Base-by-base conservation (phyloP, 2,113 vertebrate species). In the Smithornis capensis region DNA sequence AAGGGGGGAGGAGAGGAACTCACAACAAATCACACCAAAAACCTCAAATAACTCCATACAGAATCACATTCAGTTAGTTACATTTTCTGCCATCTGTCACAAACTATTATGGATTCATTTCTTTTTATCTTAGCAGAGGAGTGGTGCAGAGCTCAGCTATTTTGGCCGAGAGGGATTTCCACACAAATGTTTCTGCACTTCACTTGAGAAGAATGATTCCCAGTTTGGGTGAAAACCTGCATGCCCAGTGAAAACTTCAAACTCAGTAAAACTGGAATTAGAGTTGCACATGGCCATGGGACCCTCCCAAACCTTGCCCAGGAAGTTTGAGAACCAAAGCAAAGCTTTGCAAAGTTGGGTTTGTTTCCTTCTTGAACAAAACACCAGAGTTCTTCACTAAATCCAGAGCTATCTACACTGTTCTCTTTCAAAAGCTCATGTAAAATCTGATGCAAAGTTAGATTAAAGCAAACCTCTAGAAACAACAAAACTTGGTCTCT, bases 11-110 rank as follows among this genome's bases (percentile, higher is more conserved):
- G 94, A 97, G 96, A 97, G 95, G 93, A 96, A 97, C 97, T 97
- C 96, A 96, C 95, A 97, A 96, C 96, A 96, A 94, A 97, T 98
- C 97, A 97, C 97, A 97, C 97, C 96, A 96, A 96, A 97, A 96
- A 95, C 97, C 97, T 98, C 97, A 97, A 97, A 95, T 96, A 97
- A 97, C 97, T 97, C 97, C 91, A 96, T 81, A 96, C 96, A 95
- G 97, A 97, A 96, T 96, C 88, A 95, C 95, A 94, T 86, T 97
- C 96, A 88, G 95, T 97, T 97, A 96, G 97, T 97, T 97, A 97
- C 97, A 94, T 95, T 95, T 95, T 96, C 92, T 97, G 84, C 95
- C 94, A 96, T 95, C 94, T 95, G 94, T 89, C 91, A 96, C 94
- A 91, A 94, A 92, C 95, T 92, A 95, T 94, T 94, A 86, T 69